A percentile compares a stretch with the other conserved stretches of the same genome.
Conservation (phyloP, 1,140 invertebrate species). For the Aphelenchoides fujianensis region DNA sequence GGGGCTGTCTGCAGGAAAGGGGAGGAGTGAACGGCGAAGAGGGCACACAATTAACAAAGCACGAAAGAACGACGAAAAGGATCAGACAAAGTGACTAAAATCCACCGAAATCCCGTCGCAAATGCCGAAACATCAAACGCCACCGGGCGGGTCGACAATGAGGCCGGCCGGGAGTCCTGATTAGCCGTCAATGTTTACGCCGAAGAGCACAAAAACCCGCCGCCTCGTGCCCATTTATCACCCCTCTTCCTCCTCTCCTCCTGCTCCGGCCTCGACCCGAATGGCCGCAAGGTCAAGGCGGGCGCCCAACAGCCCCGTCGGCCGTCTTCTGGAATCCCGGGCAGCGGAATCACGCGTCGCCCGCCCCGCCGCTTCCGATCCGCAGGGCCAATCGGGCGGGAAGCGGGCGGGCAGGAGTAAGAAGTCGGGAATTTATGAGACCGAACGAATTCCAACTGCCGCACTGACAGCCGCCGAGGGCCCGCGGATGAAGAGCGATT, state of each 20-base stretch:
- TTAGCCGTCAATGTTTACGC: neutral
- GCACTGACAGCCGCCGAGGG: neutral
- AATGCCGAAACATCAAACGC: neutral
- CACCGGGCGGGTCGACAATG: neutral
- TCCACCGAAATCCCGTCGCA: neutral
- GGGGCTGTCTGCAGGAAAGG: too few relatives aligned
- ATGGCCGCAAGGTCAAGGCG: neutral
- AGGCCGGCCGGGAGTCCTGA: too few relatives aligned
- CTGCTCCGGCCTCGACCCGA: too few relatives aligned
- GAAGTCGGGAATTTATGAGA: neutral
- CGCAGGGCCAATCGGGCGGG: neutral
- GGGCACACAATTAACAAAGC: too few relatives aligned
- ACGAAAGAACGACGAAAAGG: too few relatives aligned
- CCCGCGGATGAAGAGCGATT: constrained; percentile 1
- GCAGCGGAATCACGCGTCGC: neutral
- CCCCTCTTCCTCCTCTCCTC: too few relatives aligned
- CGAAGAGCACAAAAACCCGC: neutral
- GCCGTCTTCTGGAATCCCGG: neutral
- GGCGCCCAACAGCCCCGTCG: neutral
- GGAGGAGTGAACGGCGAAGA: too few relatives aligned
- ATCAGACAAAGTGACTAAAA: too few relatives aligned
- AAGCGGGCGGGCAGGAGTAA: neutral
- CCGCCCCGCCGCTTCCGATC: neutral
- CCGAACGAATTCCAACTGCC: neutral
- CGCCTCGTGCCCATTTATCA: neutral